Evolutionary conservation across 1,140 invertebrate species (phyloP).

Genomic region (Penaeus japonicus): DNA sequence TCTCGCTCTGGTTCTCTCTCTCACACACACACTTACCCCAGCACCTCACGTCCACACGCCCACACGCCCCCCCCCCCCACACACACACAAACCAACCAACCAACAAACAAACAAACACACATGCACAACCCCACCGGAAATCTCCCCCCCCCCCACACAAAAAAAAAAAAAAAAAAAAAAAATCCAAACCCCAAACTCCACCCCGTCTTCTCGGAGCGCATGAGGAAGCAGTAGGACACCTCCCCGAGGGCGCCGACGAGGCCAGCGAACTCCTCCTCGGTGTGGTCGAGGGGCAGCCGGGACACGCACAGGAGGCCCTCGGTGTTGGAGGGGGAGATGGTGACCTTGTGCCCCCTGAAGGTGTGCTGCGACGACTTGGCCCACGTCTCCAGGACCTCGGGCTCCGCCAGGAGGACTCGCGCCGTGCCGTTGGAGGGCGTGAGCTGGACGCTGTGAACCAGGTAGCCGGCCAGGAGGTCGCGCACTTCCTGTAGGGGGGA

Average conservation of each 20-base stretch:
- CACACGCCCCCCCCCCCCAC: background rate
- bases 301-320: conserved; percentile 70
- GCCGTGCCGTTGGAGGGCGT: conserved; percentile 59
- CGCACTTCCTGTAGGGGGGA: conserved; percentile 45
- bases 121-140: background rate
- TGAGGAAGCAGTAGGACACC: conserved; percentile 68
- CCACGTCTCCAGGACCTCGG: conserved; percentile 58
- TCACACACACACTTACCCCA: background rate
- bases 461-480: conserved; percentile 43
- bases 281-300: conserved; percentile 66
- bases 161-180: too few relatives aligned
- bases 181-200: too few relatives aligned
- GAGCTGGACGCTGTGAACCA: conserved; percentile 60
- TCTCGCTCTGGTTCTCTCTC: background rate
- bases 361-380: conserved; percentile 60
- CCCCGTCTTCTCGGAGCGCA: conserved; percentile 69
- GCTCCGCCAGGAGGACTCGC: conserved; percentile 51
- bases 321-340: conserved; percentile 66
- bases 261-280: conserved; percentile 67
- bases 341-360: conserved; percentile 65
- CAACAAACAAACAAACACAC: background rate
- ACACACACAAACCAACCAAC: background rate
- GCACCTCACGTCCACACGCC: background rate
- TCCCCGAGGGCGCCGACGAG: conserved; percentile 67
- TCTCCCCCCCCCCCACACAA: conserved; percentile 57